Percentiles rank a stretch among this genome's conserved stretches.
Evolutionary conservation across 2,113 vertebrate species (phyloP).

Genomic region (Notechis scutatus): DNA sequence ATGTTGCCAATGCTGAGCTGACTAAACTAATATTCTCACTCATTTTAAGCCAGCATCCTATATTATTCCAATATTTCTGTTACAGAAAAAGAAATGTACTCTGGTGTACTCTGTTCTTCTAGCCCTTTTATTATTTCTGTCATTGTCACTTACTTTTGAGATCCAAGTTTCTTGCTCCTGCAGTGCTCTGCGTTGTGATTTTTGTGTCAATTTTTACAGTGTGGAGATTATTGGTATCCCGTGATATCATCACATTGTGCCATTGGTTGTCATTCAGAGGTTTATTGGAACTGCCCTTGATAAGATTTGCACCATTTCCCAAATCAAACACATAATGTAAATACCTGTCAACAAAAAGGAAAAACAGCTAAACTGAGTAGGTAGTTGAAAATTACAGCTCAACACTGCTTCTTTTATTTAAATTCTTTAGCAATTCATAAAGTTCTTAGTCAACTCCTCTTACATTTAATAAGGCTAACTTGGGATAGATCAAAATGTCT

Average conservation of each 20-base stretch:
- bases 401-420: constrained; percentile 21
- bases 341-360: constrained; percentile 72
- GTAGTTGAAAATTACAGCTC: background rate
- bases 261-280: constrained; percentile 96
- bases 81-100: background rate
- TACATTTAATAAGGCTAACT: background rate
- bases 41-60: background rate
- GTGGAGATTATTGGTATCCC: constrained; percentile 95
- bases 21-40: background rate
- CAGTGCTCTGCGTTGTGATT: constrained; percentile 91
- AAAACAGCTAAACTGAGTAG: constrained; percentile 26
- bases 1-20: background rate
- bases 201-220: constrained; percentile 97
- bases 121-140: background rate
- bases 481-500: background rate
- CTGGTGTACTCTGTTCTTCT: background rate
- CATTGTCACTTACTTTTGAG: constrained; percentile 84
- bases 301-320: constrained; percentile 94
- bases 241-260: constrained; percentile 96
- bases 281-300: constrained; percentile 97
- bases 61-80: background rate
- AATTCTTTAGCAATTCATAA: background rate
- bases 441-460: background rate
- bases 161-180: constrained; percentile 93
- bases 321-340: constrained; percentile 95